phyloP scores from a whole-genome alignment of 1,140 invertebrate genomes.

The Drosophila simulans region DNA sequence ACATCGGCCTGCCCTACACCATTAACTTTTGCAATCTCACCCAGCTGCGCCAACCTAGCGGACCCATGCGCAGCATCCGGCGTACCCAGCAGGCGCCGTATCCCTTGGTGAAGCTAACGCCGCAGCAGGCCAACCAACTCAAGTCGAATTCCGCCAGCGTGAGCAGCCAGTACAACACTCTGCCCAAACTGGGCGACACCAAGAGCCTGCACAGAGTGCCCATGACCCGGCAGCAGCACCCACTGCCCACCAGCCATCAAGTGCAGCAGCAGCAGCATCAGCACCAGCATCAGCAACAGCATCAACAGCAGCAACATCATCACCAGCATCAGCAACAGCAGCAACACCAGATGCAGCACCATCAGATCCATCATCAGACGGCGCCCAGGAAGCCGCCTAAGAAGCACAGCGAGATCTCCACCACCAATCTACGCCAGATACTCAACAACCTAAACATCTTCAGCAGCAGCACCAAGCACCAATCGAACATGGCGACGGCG shows the following conservation, averaged over 20 bases:
- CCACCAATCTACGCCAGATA: constrained; percentile 90
- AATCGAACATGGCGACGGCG: constrained; percentile 21
- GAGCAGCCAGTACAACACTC: constrained; percentile 40
- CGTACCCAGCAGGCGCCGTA: constrained; percentile 92
- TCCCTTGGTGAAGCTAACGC: constrained; percentile 88
- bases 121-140: constrained; percentile 76
- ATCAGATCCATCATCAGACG: constrained; percentile 47
- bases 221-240: constrained; percentile 78
- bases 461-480: constrained; percentile 85
- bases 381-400: constrained; percentile 78
- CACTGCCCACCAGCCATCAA: constrained; percentile 53
- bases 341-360: constrained; percentile 35
- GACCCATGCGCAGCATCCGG: constrained; percentile 89
- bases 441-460: constrained; percentile 93
- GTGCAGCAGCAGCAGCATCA: constrained; percentile 52
- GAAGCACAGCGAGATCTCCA: constrained; percentile 79
- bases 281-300: constrained; percentile 23
- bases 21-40: constrained; percentile 92
- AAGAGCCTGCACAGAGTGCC: constrained; percentile 62
- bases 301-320: constrained; percentile 20
- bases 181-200: constrained; percentile 48
- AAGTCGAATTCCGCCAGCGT: constrained; percentile 47
- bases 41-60: constrained; percentile 89
- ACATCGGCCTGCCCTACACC: constrained; percentile 90
- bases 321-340: constrained; percentile 46